phyloP scores from a whole-genome alignment of 2,113 vertebrate genomes.

The Paramormyrops kingsleyae region DNA sequence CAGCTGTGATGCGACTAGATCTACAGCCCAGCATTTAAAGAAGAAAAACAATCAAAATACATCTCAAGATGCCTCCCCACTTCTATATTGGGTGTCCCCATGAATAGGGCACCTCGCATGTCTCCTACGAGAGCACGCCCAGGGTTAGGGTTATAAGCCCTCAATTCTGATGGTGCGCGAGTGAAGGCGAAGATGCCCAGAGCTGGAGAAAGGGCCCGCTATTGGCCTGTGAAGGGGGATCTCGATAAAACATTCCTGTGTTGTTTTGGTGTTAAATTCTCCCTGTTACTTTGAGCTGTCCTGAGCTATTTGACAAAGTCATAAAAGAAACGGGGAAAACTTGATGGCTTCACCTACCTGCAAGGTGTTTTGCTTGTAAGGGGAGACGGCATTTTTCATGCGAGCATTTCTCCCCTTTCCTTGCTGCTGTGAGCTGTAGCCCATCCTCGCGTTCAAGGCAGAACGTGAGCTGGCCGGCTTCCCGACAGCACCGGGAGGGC shows the following conservation, averaged over 20 bases:
- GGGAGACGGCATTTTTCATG: not conserved
- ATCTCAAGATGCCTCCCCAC: not conserved
- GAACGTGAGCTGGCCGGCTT: slow-evolving; percentile 22
- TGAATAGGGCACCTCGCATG: not conserved
- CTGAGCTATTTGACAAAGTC: not conserved
- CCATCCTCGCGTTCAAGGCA: not conserved
- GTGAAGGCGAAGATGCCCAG: not conserved
- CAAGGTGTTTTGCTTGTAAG: not conserved
- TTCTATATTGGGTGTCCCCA: not conserved
- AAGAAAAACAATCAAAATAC: not conserved
- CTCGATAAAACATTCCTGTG: not conserved
- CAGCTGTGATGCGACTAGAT: not conserved
- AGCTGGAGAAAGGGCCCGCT: not conserved
- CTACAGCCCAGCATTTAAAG: not conserved
- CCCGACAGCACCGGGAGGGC: not conserved
- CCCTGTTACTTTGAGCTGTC: not conserved
- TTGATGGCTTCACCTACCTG: not conserved
- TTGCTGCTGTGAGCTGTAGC: slow-evolving; percentile 19
- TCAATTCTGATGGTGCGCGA: not conserved
- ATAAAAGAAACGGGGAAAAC: not conserved
- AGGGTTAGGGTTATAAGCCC: not conserved
- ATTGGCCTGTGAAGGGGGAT: not conserved
- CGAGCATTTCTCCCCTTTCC: not conserved
- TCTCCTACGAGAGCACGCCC: not conserved
- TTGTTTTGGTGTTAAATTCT: not conserved